phyloP scores from a whole-genome alignment of 2,113 vertebrate species.

The Oophaga pumilio region DNA sequence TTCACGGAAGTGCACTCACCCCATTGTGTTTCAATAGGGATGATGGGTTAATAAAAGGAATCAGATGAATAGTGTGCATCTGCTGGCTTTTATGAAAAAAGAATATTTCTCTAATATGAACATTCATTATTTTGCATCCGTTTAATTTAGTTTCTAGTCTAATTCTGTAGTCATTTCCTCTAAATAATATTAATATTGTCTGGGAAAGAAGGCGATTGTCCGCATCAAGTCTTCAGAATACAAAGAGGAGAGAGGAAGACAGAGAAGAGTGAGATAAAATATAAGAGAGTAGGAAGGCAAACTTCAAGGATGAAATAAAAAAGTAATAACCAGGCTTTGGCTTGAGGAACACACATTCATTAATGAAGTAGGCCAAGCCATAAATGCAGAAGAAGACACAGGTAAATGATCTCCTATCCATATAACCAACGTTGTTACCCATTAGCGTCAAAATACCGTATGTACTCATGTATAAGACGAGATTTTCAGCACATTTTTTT shows the following conservation, averaged over 20 bases:
- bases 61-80: constrained; percentile 58
- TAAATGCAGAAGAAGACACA: not conserved
- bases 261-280: not conserved
- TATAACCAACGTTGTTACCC: not conserved
- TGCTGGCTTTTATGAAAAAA: constrained; percentile 15
- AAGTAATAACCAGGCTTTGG: not conserved
- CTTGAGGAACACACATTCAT: not conserved
- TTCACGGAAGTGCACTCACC: constrained; percentile 68
- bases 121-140: constrained; percentile 13
- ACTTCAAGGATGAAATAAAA: not conserved
- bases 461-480: no score
- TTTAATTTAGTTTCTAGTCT: constrained; percentile 25
- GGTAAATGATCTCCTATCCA: not conserved
- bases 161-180: not conserved
- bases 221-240: not conserved
- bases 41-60: constrained; percentile 65
- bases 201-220: constrained; percentile 2
- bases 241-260: not conserved
- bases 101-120: not conserved
- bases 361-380: not conserved
- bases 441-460: no score
- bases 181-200: constrained; percentile 59
- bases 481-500: no score
- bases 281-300: not conserved
- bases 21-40: constrained; percentile 67